A percentile compares a stretch with the other conserved stretches of the same genome.
phyloP scores from a whole-genome alignment of 2,113 vertebrate genomes.

The Acrocephalus kingi region DNA sequence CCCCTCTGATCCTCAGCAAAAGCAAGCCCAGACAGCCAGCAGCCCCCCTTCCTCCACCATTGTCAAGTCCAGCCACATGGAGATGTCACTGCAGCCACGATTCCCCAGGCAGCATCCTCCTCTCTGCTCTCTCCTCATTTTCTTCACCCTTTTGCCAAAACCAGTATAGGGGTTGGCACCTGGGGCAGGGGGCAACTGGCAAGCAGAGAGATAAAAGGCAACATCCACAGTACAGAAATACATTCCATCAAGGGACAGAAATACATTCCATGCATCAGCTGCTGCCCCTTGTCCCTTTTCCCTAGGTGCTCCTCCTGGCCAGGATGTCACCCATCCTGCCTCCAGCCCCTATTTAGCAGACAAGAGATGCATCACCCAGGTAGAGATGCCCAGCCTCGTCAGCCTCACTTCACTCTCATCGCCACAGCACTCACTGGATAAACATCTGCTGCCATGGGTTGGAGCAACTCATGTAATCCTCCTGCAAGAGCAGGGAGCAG shows the following conservation, averaged over 20 bases:
- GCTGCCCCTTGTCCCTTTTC: background rate
- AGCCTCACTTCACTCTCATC: background rate
- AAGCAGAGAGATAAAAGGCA: background rate
- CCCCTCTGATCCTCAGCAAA: background rate
- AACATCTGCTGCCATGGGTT: background rate
- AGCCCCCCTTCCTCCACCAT: background rate
- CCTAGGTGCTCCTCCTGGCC: background rate
- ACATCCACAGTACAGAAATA: background rate
- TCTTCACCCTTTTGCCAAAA: background rate
- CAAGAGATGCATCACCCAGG: background rate
- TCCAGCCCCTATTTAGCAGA: background rate
- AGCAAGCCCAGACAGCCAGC: background rate
- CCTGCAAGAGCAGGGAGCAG: background rate
- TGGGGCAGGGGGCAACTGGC: background rate
- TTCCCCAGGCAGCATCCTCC: background rate
- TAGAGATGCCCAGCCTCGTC: rapidly evolving
- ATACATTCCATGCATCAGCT: background rate
- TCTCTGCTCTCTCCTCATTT: background rate
- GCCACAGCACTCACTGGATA: background rate
- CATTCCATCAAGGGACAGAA: background rate
- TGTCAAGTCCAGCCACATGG: background rate
- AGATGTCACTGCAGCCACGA: background rate
- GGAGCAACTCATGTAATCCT: background rate
- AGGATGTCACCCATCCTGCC: background rate
- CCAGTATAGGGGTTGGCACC: background rate